Conservation (phyloP, 2,888 invertebrate genomes). For the Napeogenes inachia region DNA sequence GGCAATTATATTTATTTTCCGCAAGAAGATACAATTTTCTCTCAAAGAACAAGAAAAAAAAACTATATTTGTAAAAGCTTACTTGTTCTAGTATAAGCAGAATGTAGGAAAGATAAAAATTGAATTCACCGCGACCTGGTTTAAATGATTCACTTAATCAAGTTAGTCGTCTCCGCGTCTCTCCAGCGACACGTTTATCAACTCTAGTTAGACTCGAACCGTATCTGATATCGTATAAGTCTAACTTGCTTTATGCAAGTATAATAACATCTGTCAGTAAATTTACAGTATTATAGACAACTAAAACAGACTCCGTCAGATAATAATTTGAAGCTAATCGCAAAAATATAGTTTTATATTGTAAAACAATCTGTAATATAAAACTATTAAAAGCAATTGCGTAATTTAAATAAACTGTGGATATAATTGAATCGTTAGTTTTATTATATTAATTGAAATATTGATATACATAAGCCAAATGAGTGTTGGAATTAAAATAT, state of each 20-base stretch:
- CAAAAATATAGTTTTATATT: too few relatives aligned
- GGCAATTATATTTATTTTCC: too few relatives aligned
- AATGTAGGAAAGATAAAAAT: slow-evolving; percentile 42
- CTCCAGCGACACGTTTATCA: slow-evolving; percentile 33
- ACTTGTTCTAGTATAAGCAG: background rate
- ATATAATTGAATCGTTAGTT: background rate
- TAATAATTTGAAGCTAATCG: background rate
- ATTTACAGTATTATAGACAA: too few relatives aligned
- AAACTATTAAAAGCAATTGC: background rate
- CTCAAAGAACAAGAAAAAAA: background rate
- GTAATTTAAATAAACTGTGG: too few relatives aligned
- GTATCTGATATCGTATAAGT: too few relatives aligned
- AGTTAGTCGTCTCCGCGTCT: slow-evolving; percentile 38
- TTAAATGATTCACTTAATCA: slow-evolving; percentile 55
- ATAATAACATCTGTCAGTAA: too few relatives aligned
- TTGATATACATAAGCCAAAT: background rate
- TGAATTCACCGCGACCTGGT: slow-evolving; percentile 50
- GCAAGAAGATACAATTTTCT: background rate
- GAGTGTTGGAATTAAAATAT: background rate
- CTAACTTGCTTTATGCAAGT: too few relatives aligned
- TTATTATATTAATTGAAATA: background rate
- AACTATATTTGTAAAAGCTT: background rate
- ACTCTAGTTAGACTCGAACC: slow-evolving; percentile 31
- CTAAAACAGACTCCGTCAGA: too few relatives aligned
- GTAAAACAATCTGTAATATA: too few relatives aligned